Base-by-base conservation (phyloP, 2,888 invertebrate species). In the Xiphydria camelus region DNA sequence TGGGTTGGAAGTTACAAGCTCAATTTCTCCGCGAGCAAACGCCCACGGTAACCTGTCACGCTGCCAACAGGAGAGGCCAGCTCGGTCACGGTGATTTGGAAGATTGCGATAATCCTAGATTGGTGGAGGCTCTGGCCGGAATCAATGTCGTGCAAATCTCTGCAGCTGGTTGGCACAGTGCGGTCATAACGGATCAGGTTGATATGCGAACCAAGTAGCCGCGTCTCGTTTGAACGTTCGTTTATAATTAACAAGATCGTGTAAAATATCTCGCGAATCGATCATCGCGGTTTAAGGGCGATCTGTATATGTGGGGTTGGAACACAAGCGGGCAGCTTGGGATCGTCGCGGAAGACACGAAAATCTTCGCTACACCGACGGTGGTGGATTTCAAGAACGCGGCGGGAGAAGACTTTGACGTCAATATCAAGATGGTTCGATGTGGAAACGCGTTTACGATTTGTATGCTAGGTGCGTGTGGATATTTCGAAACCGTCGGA, bases 281-380 rank as follows among this genome's bases (percentile, higher is more conserved):
- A 20, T 14, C 29, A 4, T 29, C 5, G 29, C 4, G 4, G 15
- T 22, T 50, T 35, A 12, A 81, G 72, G 93, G 92, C 9, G 94
- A 94, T 70, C 66, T 94, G 0, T 95, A 94, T 68, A 80, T 83
- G 2, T 95, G 95, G 94, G 95, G 95, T 4, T 93, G 90, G 87
- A 95, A 95, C 76, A 85, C 88, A 50, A 83, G 83, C 62, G 94
- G 94, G 0, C 93, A 95, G 73, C 76, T 95, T 10, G 94, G 94
- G 4, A 73, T 88, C 20, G 71, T 75, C 21, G 64, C 70, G 4
- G 68, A 77, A 47, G 77, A 77, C 46, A 67, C 66, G 22, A 67
- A 73, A 49, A 64, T 79, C 20, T 68, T 79, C 61, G 76, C 82
- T 2, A 63, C 75, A 18, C 77, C 81, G 15, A 78, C 78, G 55